Base-by-base conservation (phyloP, 2,113 vertebrate species). In the Nestor notabilis region DNA sequence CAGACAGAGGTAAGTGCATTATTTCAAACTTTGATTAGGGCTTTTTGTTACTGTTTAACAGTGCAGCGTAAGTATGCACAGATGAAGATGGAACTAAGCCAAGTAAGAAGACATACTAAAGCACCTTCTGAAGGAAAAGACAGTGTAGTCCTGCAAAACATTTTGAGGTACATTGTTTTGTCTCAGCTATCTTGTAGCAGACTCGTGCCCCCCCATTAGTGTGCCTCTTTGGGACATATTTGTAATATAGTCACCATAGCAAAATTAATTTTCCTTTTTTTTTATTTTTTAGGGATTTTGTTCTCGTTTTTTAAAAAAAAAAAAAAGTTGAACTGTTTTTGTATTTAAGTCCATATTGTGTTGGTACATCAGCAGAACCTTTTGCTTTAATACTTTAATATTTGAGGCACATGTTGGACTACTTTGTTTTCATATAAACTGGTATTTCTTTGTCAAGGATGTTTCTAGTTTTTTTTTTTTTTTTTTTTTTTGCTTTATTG, bases 51-150 rank as follows among this genome's bases (percentile, higher is more conserved):
- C 99, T 99, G 99, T 99, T 98, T 99, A 98, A 98, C 99, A 99
- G 99, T 99, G 99, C 99, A 99, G 99, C 99, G 99, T 99, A 99
- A 99, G 98, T 99, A 99, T 99, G 99, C 99, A 99, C 99, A 99
- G 99, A 99, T 98, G 98, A 99, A 99, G 99, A 99, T 98, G 99
- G 99, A 99, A 96, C 98, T 99, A 99, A 99, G 98, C 98, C 98
- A 99, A 99, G 97, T 99, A 99, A 99, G 99, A 99, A 99, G 98
- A 99, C 98, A 99, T 98, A 99, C 98, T 99, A 98, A 98, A 99
- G 98, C 98, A 98, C 98, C 99, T 99, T 99, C 99, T 98, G 99
- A 99, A 99, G 99, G 99, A 99, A 99, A 99, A 98, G 98, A 99
- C 99, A 99, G 99, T 99, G 99, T 99, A 99, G 99, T 98, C 99